Percentiles rank a stretch among this genome's conserved stretches.
Evolutionary conservation across 2,797 vertebrate genomes (phyloP).

Genomic region (Rhinatrema bivittatum): DNA sequence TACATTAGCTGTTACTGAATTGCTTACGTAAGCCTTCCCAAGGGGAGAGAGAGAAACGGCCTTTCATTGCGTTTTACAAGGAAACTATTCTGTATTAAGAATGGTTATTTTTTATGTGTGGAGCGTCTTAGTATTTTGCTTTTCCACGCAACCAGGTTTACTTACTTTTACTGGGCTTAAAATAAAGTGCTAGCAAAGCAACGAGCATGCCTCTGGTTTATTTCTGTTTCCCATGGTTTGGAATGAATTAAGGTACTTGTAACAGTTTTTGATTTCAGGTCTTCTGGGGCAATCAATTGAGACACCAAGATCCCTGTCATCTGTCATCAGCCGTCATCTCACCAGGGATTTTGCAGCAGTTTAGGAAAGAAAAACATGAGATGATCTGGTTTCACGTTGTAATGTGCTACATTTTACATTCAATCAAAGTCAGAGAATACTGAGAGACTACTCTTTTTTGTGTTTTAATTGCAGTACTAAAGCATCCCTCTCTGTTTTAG

Average conservation of each 20-base stretch:
- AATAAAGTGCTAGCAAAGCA: background rate
- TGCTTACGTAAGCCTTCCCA: conserved; percentile 2
- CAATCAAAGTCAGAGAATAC: conserved; percentile 1
- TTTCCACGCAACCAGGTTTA: background rate
- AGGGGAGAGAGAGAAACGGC: no score
- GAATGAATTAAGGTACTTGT: conserved; percentile 27
- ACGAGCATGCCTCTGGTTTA: conserved; percentile 2
- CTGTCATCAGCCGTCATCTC: conserved; percentile 65
- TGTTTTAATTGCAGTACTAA: conserved; percentile 13
- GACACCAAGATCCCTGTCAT: conserved; percentile 50
- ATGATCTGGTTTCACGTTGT: conserved; percentile 58
- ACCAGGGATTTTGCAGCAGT: conserved; percentile 39
- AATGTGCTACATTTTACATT: conserved; percentile 38
- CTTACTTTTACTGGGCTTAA: background rate
- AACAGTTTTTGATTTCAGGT: conserved; percentile 36
- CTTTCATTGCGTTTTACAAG: no score
- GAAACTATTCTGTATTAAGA: no score
- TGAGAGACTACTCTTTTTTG: conserved; percentile 17
- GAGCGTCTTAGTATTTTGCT: no score
- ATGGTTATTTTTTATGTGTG: no score
- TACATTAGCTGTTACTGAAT: background rate
- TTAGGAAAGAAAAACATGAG: conserved; percentile 43
- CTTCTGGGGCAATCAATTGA: conserved; percentile 52
- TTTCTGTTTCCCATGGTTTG: conserved; percentile 4
- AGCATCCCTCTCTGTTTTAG: background rate